A percentile compares a stretch with the other conserved stretches of the same genome.
Conservation (phyloP, 2,113 vertebrate genomes). For the Arenaria interpres region DNA sequence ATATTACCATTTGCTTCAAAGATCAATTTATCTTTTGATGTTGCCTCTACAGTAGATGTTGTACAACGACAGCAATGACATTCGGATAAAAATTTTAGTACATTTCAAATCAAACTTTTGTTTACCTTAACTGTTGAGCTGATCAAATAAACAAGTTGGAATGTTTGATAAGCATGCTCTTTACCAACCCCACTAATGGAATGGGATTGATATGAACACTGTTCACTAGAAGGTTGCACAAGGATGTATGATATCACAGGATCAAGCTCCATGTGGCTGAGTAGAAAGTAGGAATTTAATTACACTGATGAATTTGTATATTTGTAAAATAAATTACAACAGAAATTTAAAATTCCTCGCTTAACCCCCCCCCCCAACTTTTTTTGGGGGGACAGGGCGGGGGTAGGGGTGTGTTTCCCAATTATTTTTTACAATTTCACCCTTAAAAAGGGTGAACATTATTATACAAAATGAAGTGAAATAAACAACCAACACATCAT, state of each 20-base stretch:
- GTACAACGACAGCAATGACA: background rate
- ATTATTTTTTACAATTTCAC: background rate
- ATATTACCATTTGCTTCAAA: background rate
- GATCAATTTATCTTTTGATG: background rate
- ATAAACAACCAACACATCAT: background rate
- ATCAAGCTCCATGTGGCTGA: background rate
- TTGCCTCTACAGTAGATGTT: background rate
- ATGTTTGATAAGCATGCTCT: background rate
- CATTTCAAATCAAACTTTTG: background rate
- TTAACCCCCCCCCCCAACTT: background rate
- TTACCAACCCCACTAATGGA: background rate
- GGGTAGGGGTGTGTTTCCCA: background rate
- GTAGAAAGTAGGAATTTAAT: background rate
- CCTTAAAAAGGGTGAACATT: background rate
- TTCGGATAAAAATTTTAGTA: background rate
- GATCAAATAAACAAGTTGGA: background rate
- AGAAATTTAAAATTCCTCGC: background rate
- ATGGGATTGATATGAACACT: background rate
- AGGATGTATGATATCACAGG: background rate
- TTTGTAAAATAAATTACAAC: background rate
- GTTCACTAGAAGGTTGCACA: background rate
- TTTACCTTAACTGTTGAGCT: background rate
- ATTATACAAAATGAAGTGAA: background rate
- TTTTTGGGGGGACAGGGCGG: rapidly evolving
- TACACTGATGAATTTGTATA: background rate